phyloP scores from a whole-genome alignment of 2,888 invertebrate species.

The Hipparchia sbordonii region DNA sequence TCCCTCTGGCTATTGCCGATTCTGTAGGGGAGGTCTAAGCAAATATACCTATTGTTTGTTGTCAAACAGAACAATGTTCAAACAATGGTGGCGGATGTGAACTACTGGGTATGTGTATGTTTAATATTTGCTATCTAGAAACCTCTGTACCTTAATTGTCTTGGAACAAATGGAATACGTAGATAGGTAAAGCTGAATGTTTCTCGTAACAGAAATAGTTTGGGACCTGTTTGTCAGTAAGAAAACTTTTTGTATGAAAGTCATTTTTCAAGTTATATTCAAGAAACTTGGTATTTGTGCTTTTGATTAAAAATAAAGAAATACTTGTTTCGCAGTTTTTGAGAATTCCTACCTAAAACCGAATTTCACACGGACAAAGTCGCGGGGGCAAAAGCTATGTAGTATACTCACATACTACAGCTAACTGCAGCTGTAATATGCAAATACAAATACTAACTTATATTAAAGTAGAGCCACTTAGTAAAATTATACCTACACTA shows the following conservation, averaged over 20 bases:
- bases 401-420: background rate
- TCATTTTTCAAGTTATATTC: background rate
- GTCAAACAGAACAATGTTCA: constrained; percentile 26
- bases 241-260: background rate
- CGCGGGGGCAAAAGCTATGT: too few relatives aligned
- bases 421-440: too few relatives aligned
- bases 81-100: constrained; percentile 26
- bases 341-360: too few relatives aligned
- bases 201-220: background rate
- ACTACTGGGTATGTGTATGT: constrained; percentile 22
- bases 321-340: too few relatives aligned
- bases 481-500: too few relatives aligned
- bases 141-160: constrained; percentile 13
- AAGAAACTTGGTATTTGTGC: too few relatives aligned
- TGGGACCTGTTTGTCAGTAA: background rate
- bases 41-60: constrained; percentile 32
- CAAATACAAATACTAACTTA: too few relatives aligned
- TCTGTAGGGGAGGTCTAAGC: constrained; percentile 23
- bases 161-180: constrained; percentile 4
- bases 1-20: constrained; percentile 14
- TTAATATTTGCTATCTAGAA: constrained; percentile 20
- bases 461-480: too few relatives aligned
- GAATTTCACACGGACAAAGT: too few relatives aligned
- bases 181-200: background rate
- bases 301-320: too few relatives aligned